phyloP scores from a whole-genome alignment of 2,888 invertebrate species.

The Apodemia hepburni region DNA sequence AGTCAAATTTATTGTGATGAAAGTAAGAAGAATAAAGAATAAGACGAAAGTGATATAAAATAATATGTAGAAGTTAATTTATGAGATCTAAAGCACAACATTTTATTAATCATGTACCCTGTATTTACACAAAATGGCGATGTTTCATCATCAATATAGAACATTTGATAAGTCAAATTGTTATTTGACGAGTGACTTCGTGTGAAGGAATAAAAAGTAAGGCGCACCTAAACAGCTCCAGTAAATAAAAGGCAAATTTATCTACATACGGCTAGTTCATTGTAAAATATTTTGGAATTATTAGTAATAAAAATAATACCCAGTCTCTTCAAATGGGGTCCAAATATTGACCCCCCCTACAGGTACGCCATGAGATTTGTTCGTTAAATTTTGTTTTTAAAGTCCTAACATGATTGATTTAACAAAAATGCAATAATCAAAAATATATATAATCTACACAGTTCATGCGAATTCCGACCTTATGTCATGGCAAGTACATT shows the following conservation, averaged over 20 bases:
- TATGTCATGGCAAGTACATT: conserved; percentile 12
- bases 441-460: conserved; percentile 23
- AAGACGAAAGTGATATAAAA: too few relatives aligned
- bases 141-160: background rate
- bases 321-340: background rate
- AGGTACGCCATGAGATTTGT: conserved; percentile 8
- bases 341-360: background rate
- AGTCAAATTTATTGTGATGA: too few relatives aligned
- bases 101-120: background rate
- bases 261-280: background rate
- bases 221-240: background rate
- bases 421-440: conserved; percentile 27
- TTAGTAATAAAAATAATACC: background rate
- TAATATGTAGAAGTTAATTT: background rate
- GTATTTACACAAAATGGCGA: conserved; percentile 1
- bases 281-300: background rate
- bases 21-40: too few relatives aligned
- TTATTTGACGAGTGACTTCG: conserved; percentile 3
- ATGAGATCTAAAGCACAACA: background rate
- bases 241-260: conserved; percentile 1
- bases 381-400: conserved; percentile 18
- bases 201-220: conserved; percentile 5
- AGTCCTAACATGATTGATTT: conserved; percentile 24
- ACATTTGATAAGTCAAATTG: background rate
- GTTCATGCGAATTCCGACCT: conserved; percentile 13